Percentiles rank a stretch among this genome's conserved stretches.
Evolutionary conservation across 1,140 invertebrate species (phyloP).

Genomic region (Drosophila mauritiana): DNA sequence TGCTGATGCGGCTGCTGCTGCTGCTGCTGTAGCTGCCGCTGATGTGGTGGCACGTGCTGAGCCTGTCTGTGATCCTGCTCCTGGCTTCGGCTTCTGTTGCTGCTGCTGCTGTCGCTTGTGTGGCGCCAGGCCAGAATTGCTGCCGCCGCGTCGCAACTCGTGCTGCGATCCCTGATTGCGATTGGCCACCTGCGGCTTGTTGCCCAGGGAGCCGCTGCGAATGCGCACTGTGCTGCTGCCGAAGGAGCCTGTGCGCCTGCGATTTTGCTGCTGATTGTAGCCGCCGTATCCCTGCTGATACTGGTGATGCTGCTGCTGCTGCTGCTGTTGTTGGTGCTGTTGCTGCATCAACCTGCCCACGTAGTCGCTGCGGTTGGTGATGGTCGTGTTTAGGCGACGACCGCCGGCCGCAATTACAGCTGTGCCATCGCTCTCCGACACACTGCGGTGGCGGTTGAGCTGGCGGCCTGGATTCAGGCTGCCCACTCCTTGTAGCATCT

Average conservation of each 20-base stretch:
- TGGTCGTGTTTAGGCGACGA: conserved; percentile 78
- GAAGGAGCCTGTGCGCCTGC: conserved; percentile 81
- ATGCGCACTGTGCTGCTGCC: conserved; percentile 85
- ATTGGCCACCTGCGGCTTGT: conserved; percentile 78
- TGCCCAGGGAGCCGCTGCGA: conserved; percentile 81
- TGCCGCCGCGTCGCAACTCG: conserved; percentile 73
- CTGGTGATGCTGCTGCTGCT: conserved; percentile 61
- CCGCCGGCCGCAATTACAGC: conserved; percentile 66
- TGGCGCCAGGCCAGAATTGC: conserved; percentile 70
- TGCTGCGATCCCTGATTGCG: conserved; percentile 75
- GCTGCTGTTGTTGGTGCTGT: conserved; percentile 74
- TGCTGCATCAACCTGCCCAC: conserved; percentile 76
- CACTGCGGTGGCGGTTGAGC: conserved; percentile 86
- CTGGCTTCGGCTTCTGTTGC: conserved; percentile 51
- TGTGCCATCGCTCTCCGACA: conserved; percentile 86
- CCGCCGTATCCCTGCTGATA: conserved; percentile 58
- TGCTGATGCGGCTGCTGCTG: conserved; percentile 16
- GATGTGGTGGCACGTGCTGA: conserved; percentile 46
- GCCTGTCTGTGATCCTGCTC: conserved; percentile 45
- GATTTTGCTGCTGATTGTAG: conserved; percentile 61
- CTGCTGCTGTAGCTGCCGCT: conserved; percentile 34
- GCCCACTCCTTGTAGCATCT: conserved; percentile 85
- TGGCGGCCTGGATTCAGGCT: conserved; percentile 84
- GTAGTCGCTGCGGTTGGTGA: conserved; percentile 83
- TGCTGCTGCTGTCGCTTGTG: conserved; percentile 60